These are phyloP conservation scores for Stomatorhinus walkeri DNA, from an alignment of 2,797 vertebrate genomes.

Conservation along the genomic window DNA sequence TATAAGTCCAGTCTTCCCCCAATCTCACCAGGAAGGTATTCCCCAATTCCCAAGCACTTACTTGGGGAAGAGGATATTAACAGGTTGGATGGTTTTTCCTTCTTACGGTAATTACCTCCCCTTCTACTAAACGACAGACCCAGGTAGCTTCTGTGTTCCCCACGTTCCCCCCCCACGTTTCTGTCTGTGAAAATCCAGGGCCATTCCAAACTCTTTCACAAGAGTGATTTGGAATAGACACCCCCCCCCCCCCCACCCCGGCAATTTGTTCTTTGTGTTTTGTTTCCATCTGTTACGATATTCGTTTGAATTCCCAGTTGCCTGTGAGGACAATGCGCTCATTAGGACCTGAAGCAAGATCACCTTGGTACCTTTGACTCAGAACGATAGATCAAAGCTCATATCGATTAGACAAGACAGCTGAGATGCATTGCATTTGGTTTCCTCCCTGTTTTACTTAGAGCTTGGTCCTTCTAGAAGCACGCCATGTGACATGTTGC, in stretches of 20 bases:
- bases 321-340: background rate
- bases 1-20: constrained; percentile 83
- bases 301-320: background rate
- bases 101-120: constrained; percentile 66
- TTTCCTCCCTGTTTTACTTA: background rate
- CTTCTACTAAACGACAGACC: constrained; percentile 44
- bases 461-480: background rate
- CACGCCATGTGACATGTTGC: background rate
- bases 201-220: constrained; percentile 26
- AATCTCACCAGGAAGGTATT: constrained; percentile 87
- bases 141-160: constrained; percentile 47
- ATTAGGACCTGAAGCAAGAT: background rate
- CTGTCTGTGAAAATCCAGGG: constrained; percentile 31
- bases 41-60: constrained; percentile 89
- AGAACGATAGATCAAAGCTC: background rate
- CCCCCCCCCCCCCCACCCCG: background rate
- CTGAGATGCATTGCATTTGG: background rate
- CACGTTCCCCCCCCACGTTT: constrained; percentile 9
- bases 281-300: background rate
- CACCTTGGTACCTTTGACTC: background rate
- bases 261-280: background rate
- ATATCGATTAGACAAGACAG: background rate
- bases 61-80: constrained; percentile 91
- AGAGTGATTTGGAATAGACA: constrained; percentile 29
- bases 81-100: constrained; percentile 85